Evolutionary conservation across 2,113 vertebrate species (phyloP).

Genomic region (Ascaphus truei): DNA sequence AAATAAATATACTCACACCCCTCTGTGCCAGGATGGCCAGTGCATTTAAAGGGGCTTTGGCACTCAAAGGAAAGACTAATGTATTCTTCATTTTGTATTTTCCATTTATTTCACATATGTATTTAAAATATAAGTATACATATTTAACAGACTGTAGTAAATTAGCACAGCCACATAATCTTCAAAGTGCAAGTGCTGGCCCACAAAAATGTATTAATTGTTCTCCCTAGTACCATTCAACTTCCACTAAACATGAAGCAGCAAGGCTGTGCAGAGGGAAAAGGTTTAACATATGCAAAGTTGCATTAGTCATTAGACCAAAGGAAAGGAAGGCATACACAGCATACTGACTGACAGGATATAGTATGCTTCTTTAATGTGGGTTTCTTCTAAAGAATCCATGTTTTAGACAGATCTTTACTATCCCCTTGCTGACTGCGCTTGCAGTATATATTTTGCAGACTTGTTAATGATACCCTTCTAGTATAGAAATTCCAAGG

Average conservation of each 20-base stretch:
- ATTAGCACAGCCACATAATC: neutral
- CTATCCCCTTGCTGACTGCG: neutral
- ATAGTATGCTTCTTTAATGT: slow-evolving; percentile 18
- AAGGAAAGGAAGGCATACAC: neutral
- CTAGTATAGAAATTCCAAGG: neutral
- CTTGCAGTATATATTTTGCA: neutral
- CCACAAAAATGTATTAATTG: neutral
- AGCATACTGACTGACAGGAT: neutral
- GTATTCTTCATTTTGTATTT: too few relatives aligned
- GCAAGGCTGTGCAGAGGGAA: too few relatives aligned
- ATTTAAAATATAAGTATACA: too few relatives aligned
- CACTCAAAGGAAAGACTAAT: too few relatives aligned
- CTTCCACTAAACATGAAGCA: neutral
- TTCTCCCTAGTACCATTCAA: neutral
- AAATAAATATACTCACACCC: too few relatives aligned
- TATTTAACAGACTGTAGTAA: neutral
- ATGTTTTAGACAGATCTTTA: neutral
- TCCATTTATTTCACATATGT: too few relatives aligned
- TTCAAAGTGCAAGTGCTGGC: neutral
- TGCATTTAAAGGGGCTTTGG: too few relatives aligned
- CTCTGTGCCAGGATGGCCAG: too few relatives aligned
- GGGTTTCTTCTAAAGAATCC: slow-evolving; percentile 16
- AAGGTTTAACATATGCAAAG: too few relatives aligned
- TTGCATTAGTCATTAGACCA: neutral
- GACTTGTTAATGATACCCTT: slow-evolving; percentile 8